Evolutionary conservation across 2,797 vertebrate species (phyloP), one percentile per base, ranked within the genome.

Genomic region (Halcyon chelicuti): DNA sequence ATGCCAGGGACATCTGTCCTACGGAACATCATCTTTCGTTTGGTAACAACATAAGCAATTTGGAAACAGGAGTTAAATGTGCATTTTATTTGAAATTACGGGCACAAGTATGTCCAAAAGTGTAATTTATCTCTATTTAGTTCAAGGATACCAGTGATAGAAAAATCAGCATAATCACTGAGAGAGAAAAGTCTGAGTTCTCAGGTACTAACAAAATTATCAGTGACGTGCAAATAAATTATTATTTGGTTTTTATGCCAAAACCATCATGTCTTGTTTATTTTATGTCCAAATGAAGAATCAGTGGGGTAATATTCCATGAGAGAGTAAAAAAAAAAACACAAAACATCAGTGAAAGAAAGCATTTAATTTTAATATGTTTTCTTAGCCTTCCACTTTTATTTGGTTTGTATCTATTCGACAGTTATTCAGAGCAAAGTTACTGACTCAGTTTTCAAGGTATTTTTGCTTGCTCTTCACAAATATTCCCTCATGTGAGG

Each of bases 181-280:
- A 54, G 33, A 92, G 10, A 87, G 4, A 51, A 44, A 85, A 83
- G 46, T 33, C 46, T 17, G 73, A 63, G 4, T 72, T 94, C 39
- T 81, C 47, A n/a, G 21, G 25, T 80, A 87, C 63, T 86, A 91
- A 55, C 35, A 75, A 90, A 93, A 95, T 60, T 72, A 90, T 73
- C 55, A 72, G 58, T 78, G 58, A 77, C 29, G 55, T 40, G 47
- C 0, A 18, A 88, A 80, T 72, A 83, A 80, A 68, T 66, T 66
- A 13, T 61, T 77, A 15, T 75, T 87, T 29, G 35, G 9, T 10
- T 40, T 90, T 84, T 47, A 78, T 58, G 79, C 26, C 57, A 71
- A 89, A 89, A 65, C 17, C 18, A 68, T 75, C 16, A 29, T 5
- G 12, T 65, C 39, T 44, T 89, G 39, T 87, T 94, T 89, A 87